phyloP scores from a whole-genome alignment of 2,888 invertebrate genomes.

The Eledona agricola region DNA sequence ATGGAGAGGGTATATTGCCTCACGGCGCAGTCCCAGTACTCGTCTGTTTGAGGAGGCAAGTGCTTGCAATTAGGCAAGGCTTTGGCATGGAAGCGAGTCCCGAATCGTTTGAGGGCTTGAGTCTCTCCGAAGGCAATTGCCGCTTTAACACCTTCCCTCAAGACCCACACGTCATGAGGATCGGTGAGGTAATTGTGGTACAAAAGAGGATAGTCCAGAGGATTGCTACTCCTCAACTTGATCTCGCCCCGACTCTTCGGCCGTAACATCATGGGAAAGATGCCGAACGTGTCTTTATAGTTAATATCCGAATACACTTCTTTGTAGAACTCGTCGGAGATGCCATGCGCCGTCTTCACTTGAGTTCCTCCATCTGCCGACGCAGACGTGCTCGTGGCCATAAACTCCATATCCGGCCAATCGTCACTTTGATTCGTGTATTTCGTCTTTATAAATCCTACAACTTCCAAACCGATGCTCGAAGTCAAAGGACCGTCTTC shows the following conservation, averaged over 20 bases:
- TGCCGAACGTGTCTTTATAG: conserved; percentile 77
- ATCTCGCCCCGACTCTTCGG: conserved; percentile 87
- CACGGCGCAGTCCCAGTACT: conserved; percentile 87
- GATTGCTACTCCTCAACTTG: conserved; percentile 69
- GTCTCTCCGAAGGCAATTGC: conserved; percentile 84
- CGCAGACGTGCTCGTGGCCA: conserved; percentile 85
- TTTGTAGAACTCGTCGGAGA: conserved; percentile 83
- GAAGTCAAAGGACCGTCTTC: conserved; percentile 89
- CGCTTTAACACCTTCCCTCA: conserved; percentile 88
- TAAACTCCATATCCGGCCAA: conserved; percentile 93
- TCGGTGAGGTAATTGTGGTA: conserved; percentile 93
- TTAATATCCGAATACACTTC: conserved; percentile 74
- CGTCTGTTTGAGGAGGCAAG: conserved; percentile 78
- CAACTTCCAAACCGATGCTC: conserved; percentile 83
- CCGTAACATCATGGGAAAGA: conserved; percentile 89
- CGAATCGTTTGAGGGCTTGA: conserved; percentile 78
- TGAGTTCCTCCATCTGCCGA: conserved; percentile 84
- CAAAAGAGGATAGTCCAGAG: conserved; percentile 82
- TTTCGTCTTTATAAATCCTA: conserved; percentile 88
- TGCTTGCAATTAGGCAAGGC: conserved; percentile 86
- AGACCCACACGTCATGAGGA: conserved; percentile 82
- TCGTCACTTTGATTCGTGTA: conserved; percentile 87
- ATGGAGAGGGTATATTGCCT: conserved; percentile 89
- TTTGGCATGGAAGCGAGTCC: conserved; percentile 77
- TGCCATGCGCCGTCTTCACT: conserved; percentile 81